Percentiles rank a stretch among this genome's conserved stretches.
Conservation (phyloP, 2,888 invertebrate species). For the Hedya salicella region DNA sequence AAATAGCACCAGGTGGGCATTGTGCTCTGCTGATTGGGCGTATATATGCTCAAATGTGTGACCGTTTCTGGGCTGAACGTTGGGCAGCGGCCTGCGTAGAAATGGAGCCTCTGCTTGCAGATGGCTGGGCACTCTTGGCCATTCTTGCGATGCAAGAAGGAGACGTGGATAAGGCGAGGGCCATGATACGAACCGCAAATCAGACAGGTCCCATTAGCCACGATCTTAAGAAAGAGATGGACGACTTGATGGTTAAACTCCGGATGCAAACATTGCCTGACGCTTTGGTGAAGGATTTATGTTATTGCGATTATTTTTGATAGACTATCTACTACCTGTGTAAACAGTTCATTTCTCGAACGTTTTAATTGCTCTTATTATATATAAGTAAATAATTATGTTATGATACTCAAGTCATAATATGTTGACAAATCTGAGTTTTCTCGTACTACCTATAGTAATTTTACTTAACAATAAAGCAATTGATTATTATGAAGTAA, state of each 20-base stretch:
- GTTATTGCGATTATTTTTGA: slow-evolving; percentile 66
- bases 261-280: slow-evolving; percentile 64
- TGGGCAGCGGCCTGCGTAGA: slow-evolving; percentile 75
- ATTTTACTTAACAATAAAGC: too few species aligned
- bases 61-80: slow-evolving; percentile 66
- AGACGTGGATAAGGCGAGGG: slow-evolving; percentile 64
- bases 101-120: slow-evolving; percentile 69
- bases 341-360: too few species aligned
- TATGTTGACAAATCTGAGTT: too few species aligned
- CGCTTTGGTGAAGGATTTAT: slow-evolving; percentile 65
- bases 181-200: slow-evolving; percentile 70
- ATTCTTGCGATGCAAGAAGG: slow-evolving; percentile 66
- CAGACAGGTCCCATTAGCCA: slow-evolving; percentile 68
- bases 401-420: too few species aligned
- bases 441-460: too few species aligned
- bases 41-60: slow-evolving; percentile 62
- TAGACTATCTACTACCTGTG: neutral
- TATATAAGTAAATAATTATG: too few species aligned
- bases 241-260: slow-evolving; percentile 58
- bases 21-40: slow-evolving; percentile 70
- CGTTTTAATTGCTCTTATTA: too few species aligned
- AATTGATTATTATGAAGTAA: too few species aligned
- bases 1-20: slow-evolving; percentile 66
- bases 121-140: slow-evolving; percentile 77
- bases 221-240: slow-evolving; percentile 66